These are phyloP conservation scores for Luperina nickerlii DNA, from an alignment of 2,888 invertebrate species.

Conservation along the genomic window DNA sequence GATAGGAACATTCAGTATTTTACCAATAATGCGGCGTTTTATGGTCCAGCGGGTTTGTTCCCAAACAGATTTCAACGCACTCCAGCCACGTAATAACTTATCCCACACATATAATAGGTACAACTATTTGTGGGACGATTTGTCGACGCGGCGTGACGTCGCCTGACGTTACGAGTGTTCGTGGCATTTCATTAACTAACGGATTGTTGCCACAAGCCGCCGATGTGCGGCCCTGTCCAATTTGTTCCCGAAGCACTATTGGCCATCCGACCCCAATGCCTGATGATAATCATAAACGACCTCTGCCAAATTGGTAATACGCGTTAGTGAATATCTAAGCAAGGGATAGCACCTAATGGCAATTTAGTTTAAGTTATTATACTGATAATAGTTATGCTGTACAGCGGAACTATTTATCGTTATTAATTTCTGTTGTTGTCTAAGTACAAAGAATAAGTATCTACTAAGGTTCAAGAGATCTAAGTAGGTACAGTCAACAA, in stretches of 20 bases:
- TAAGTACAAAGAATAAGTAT: constrained; percentile 23
- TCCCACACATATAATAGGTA: constrained; percentile 46
- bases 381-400: constrained; percentile 55
- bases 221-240: constrained; percentile 67
- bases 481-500: neutral
- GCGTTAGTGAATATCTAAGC: constrained; percentile 67
- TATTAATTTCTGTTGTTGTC: constrained; percentile 28
- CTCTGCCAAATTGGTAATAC: constrained; percentile 60
- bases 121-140: constrained; percentile 58
- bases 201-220: constrained; percentile 68
- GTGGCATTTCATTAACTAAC: constrained; percentile 73
- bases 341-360: constrained; percentile 62
- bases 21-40: constrained; percentile 26
- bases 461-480: neutral
- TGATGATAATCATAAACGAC: constrained; percentile 61
- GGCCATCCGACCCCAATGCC: constrained; percentile 48
- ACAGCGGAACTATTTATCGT: constrained; percentile 23
- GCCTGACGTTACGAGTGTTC: constrained; percentile 64
- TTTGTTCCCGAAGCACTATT: constrained; percentile 64
- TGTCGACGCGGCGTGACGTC: constrained; percentile 57
- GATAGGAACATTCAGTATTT: constrained; percentile 34
- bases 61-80: constrained; percentile 58
- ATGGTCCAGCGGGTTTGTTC: constrained; percentile 25
- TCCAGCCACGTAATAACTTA: constrained; percentile 42
- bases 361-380: constrained; percentile 62